Evolutionary conservation across 2,888 invertebrate species (phyloP), one percentile per base, ranked within the genome.

Genomic region (Cerastis leucographa): DNA sequence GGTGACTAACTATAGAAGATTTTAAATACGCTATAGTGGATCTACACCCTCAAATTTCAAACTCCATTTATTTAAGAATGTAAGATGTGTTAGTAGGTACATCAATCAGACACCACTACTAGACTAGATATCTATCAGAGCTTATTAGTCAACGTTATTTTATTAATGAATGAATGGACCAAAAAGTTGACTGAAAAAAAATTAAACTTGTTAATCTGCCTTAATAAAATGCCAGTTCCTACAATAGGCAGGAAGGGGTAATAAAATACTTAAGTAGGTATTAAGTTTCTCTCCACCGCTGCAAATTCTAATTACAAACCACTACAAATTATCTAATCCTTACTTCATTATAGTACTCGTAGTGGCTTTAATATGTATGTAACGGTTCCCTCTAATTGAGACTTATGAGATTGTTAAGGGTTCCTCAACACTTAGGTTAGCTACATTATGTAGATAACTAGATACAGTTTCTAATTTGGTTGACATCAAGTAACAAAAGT

Each of bases 361-460:
- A 74, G 83, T 66, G 61, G 71, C 72, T 82, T 70, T 74, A 82
- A 67, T 68, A 76, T 76, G 78, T 70, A 82, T 78, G 85, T 85
- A 72, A 82, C 78, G 66, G 83, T 82, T 66, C 49, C 59, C 62
- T 70, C 69, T 84, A 84, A 85, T 85, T 85, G 69, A 85, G 74
- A 84, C 83, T 85, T 84, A 84, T 72, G 86, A 71, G 70, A 72
- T 85, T 67, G 72, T 64, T 78, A 66, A 62, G 69, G 74, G 49
- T 70, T 62, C 35, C 71, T 82, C 46, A 19, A 67, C 42, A 64
- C 73, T 66, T 54, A 72, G 64, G n/a, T 46, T 25, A 17, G 51
- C 7, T 71, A 29, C 56, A 35, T 72, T 64, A 68, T 54, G 54
- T 62, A 59, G 19, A 61, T 42, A 62, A 42, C 64, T 64, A 64